phyloP scores from a whole-genome alignment of 2,888 invertebrate species.

The Thumatha senex region DNA sequence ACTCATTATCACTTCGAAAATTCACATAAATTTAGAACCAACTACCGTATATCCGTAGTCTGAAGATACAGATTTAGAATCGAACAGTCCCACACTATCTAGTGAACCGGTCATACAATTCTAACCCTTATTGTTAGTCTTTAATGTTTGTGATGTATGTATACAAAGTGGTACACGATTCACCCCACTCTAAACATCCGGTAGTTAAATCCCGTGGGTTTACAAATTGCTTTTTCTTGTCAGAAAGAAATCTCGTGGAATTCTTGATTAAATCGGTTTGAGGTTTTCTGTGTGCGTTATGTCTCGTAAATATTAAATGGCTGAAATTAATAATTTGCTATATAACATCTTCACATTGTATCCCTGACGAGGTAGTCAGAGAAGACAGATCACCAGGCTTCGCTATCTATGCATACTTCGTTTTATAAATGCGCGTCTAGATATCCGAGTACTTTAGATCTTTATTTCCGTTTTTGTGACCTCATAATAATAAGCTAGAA shows the following conservation, averaged over 20 bases:
- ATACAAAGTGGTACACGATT: slow-evolving; percentile 15
- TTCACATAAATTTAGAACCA: slow-evolving; percentile 41
- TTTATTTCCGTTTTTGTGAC: too few species aligned
- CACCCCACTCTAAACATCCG: slow-evolving; percentile 60
- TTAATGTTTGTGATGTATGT: slow-evolving; percentile 20
- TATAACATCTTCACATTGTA: not conserved
- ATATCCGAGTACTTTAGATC: too few species aligned
- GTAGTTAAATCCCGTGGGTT: slow-evolving; percentile 44
- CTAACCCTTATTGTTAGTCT: slow-evolving; percentile 17
- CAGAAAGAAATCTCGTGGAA: slow-evolving; percentile 37
- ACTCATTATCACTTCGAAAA: slow-evolving; percentile 45
- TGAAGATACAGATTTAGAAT: slow-evolving; percentile 39
- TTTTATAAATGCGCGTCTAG: too few species aligned
- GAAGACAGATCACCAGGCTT: too few species aligned
- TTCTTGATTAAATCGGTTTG: slow-evolving; percentile 20
- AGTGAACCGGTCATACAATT: slow-evolving; percentile 8
- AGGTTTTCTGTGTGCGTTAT: slow-evolving; percentile 26
- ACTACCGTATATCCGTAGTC: slow-evolving; percentile 41
- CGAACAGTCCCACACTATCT: slow-evolving; percentile 5
- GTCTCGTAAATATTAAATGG: slow-evolving; percentile 7
- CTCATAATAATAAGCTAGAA: too few species aligned
- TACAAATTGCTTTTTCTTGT: slow-evolving; percentile 63
- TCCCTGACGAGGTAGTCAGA: too few species aligned
- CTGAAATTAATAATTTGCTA: slow-evolving; percentile 11
- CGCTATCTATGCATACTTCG: too few species aligned